Conservation (phyloP, 2,113 vertebrate genomes). For the Phyllopteryx taeniolatus region DNA sequence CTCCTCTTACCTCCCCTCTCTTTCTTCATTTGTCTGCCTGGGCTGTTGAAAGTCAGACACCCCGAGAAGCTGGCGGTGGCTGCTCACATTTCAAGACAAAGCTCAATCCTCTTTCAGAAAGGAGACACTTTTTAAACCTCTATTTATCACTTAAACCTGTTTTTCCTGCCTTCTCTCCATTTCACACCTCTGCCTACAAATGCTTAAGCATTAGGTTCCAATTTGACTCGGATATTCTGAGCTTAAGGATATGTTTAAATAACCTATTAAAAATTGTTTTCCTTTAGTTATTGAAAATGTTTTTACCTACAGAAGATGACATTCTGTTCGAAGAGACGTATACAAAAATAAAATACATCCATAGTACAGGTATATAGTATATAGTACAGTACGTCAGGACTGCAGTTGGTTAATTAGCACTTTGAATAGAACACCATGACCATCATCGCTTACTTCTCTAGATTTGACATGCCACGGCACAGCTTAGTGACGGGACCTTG, state of each 20-base stretch:
- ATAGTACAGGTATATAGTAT: too few relatives aligned
- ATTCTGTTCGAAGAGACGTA: too few relatives aligned
- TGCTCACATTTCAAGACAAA: conserved; percentile 69
- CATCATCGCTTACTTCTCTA: too few relatives aligned
- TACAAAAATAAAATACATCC: too few relatives aligned
- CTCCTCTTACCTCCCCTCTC: conserved; percentile 19
- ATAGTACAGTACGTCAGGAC: too few relatives aligned
- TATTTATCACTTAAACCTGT: conserved; percentile 62
- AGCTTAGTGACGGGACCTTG: too few relatives aligned
- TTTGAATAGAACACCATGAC: too few relatives aligned
- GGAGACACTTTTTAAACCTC: conserved; percentile 64
- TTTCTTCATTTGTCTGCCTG: conserved; percentile 17
- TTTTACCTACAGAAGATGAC: too few relatives aligned
- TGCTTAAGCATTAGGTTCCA: conserved; percentile 8
- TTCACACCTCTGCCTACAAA: conserved; percentile 40
- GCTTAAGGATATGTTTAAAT: neutral
- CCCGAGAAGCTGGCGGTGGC: conserved; percentile 57
- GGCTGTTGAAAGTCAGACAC: conserved; percentile 40
- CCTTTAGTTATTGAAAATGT: neutral
- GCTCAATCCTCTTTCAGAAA: conserved; percentile 61
- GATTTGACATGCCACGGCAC: too few relatives aligned
- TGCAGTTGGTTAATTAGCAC: too few relatives aligned
- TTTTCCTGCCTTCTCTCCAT: conserved; percentile 44
- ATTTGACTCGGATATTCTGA: neutral
- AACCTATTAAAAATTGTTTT: neutral